Conservation (phyloP, 2,888 invertebrate genomes). For the Ametastegia equiseti region DNA sequence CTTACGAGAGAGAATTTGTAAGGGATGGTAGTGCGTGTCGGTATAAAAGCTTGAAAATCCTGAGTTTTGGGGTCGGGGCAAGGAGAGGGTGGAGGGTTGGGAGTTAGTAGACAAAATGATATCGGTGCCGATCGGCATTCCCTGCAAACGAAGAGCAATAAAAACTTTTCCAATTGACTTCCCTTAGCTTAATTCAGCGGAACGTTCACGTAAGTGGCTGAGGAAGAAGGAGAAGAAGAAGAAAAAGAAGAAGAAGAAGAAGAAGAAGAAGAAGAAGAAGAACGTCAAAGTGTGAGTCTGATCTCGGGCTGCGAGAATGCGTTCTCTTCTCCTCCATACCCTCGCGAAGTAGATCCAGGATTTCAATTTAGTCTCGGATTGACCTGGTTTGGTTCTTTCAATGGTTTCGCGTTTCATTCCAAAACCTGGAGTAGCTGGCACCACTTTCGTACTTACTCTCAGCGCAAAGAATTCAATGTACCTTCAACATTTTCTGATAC, state of each 20-base stretch:
- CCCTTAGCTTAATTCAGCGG: conserved; percentile 65
- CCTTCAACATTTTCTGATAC: neutral
- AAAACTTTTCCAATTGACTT: conserved; percentile 72
- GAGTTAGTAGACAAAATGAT: conserved; percentile 53
- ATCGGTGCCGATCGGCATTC: conserved; percentile 63
- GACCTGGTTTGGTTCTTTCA: conserved; percentile 57
- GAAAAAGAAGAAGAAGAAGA: conserved; percentile 51
- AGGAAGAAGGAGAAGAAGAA: conserved; percentile 44
- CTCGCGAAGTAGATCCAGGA: conserved; percentile 49
- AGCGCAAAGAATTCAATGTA: neutral
- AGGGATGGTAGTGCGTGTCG: conserved; percentile 22
- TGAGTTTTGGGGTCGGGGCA: neutral
- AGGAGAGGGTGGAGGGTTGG: neutral
- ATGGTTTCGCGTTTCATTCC: conserved; percentile 56
- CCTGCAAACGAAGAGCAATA: conserved; percentile 65
- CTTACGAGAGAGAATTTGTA: neutral
- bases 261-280: conserved; percentile 52
- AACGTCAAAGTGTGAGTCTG: conserved; percentile 43
- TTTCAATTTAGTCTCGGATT: conserved; percentile 60
- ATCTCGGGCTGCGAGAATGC: conserved; percentile 47
- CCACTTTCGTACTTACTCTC: conserved; percentile 15
- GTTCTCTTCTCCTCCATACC: conserved; percentile 40
- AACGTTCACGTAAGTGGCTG: conserved; percentile 60
- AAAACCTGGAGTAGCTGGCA: neutral
- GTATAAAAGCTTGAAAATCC: neutral